Percentiles rank a stretch among this genome's conserved stretches.
phyloP scores from a whole-genome alignment of 1,140 invertebrate genomes.

The Bombus soroeensis region DNA sequence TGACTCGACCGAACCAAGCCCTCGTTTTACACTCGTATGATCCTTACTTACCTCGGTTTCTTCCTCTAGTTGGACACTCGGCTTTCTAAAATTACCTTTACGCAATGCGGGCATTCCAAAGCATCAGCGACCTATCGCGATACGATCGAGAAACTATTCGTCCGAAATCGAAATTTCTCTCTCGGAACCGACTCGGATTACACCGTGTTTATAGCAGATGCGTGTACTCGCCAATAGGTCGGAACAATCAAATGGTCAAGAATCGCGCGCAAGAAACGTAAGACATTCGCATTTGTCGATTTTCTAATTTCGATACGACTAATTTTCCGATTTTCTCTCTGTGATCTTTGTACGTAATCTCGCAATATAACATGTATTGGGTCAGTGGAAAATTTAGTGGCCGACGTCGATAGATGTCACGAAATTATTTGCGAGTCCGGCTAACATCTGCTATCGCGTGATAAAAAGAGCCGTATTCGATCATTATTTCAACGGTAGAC shows the following conservation, averaged over 20 bases:
- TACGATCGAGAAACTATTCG: neutral
- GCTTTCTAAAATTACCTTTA: constrained; percentile 29
- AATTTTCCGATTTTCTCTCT: too few relatives aligned
- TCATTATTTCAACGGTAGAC: too few relatives aligned
- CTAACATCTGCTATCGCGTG: too few relatives aligned
- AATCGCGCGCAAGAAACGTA: neutral
- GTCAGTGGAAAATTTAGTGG: too few relatives aligned
- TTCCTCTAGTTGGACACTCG: neutral
- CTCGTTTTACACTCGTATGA: neutral
- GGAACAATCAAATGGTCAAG: neutral
- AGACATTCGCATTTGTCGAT: too few relatives aligned
- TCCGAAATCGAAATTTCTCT: neutral
- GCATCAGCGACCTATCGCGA: neutral
- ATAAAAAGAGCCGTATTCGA: too few relatives aligned
- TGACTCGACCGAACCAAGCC: neutral
- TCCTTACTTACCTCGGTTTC: neutral
- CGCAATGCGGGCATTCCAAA: neutral
- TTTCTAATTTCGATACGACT: neutral
- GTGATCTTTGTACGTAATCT: too few relatives aligned
- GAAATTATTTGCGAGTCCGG: too few relatives aligned
- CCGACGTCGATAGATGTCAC: too few relatives aligned
- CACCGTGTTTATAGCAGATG: neutral
- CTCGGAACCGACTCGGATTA: neutral
- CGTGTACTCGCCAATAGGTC: neutral
- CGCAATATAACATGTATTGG: too few relatives aligned